Conservation (phyloP, 1,140 invertebrate genomes). For the Drosophila insularis region DNA sequence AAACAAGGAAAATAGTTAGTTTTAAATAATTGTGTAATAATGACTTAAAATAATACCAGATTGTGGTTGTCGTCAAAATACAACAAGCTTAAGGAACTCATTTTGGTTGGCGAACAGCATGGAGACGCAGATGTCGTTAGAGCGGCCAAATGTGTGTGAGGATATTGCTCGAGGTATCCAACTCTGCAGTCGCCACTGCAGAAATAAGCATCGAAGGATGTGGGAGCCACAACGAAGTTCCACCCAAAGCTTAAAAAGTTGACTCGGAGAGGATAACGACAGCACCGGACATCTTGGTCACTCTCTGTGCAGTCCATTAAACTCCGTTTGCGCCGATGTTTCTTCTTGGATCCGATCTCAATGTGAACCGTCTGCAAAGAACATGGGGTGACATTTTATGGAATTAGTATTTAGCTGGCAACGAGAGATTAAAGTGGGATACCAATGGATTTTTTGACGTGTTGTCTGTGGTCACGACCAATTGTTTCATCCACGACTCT, state of each 20-base stretch:
- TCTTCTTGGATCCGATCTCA: conserved; percentile 88
- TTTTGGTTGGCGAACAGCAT: conserved; percentile 94
- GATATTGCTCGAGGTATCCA: conserved; percentile 93
- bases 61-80: conserved; percentile 95
- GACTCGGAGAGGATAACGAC: conserved; percentile 95
- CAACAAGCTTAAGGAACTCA: conserved; percentile 95
- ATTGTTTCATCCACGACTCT: conserved; percentile 83
- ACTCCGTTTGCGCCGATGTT: conserved; percentile 87
- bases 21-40: too few species aligned
- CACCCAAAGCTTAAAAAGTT: conserved; percentile 98
- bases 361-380: conserved; percentile 91
- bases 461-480: conserved; percentile 63
- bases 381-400: not conserved
- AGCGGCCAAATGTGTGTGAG: conserved; percentile 96
- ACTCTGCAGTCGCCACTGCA: conserved; percentile 97
- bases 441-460: conserved; percentile 58
- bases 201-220: conserved; percentile 97
- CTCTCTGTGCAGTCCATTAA: conserved; percentile 75
- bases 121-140: conserved; percentile 89
- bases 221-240: conserved; percentile 99
- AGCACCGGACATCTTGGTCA: conserved; percentile 90
- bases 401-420: not conserved
- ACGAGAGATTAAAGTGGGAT: conserved; percentile 8
- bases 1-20: too few species aligned
- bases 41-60: conserved; percentile 85